A percentile compares a stretch with the other conserved stretches of the same genome.
Conservation (phyloP, 1,140 invertebrate species). For the Nephotettix cincticeps region DNA sequence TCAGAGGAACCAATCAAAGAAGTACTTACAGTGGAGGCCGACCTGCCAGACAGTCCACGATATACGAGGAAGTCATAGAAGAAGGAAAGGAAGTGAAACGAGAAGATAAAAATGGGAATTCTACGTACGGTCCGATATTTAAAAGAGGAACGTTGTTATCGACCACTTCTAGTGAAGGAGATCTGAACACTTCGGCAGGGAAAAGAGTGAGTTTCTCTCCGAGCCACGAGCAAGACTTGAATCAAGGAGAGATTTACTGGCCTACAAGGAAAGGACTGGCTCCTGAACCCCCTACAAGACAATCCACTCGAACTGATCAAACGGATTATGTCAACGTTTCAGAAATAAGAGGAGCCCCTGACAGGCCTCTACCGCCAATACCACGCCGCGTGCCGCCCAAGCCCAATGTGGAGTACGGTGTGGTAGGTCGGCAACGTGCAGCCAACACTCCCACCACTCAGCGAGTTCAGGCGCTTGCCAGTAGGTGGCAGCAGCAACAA, state of each 20-base stretch:
- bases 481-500: constrained; percentile 29
- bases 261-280: constrained; percentile 37
- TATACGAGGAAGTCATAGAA: constrained; percentile 32
- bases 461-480: constrained; percentile 26
- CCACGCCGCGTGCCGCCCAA: constrained; percentile 4
- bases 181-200: constrained; percentile 18
- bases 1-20: constrained; percentile 27
- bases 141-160: neutral
- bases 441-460: constrained; percentile 14
- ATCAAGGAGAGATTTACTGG: constrained; percentile 30
- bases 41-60: constrained; percentile 27
- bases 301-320: neutral
- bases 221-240: constrained; percentile 25
- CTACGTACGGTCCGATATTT: constrained; percentile 16
- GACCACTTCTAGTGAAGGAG: constrained; percentile 2
- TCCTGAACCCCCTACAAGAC: constrained; percentile 35
- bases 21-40: constrained; percentile 31
- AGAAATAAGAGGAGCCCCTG: constrained; percentile 14
- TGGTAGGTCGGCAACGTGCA: constrained; percentile 18
- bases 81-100: neutral
- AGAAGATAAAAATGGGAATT: neutral
- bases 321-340: constrained; percentile 15
- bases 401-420: constrained; percentile 11
- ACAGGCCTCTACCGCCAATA: constrained; percentile 31
- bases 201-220: constrained; percentile 30